Evolutionary conservation across 2,797 vertebrate species (phyloP).

Genomic region (Chelonia mydas): DNA sequence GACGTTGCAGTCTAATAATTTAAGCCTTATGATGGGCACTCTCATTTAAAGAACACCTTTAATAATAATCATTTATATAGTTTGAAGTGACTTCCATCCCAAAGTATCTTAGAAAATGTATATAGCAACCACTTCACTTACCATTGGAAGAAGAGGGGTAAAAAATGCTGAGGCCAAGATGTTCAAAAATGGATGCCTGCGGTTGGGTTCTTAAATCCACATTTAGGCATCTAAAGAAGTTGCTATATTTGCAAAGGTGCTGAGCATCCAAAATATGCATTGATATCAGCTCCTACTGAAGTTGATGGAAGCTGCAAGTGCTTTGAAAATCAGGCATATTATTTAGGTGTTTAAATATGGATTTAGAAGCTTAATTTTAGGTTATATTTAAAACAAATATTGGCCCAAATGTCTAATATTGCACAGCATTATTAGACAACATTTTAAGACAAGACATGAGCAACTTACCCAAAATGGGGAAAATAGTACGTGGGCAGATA

Average conservation of each 20-base stretch:
- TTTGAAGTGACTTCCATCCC: background rate
- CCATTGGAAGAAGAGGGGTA: background rate
- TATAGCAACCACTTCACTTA: background rate
- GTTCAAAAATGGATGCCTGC: background rate
- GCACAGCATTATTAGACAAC: background rate
- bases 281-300: background rate
- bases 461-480: background rate
- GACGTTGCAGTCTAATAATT: background rate
- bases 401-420: background rate
- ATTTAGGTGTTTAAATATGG: background rate
- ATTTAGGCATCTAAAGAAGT: background rate
- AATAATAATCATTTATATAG: background rate
- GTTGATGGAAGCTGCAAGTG: background rate
- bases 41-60: background rate
- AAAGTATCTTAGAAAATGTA: background rate
- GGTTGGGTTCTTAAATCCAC: background rate
- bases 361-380: constrained; percentile 21
- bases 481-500: background rate
- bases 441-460: background rate
- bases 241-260: background rate
- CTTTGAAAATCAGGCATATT: constrained; percentile 30
- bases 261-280: background rate
- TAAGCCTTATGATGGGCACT: background rate
- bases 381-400: background rate
- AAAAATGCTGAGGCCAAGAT: background rate